Evolutionary conservation across 2,113 vertebrate species (phyloP).

Genomic region (Mirounga angustirostris): DNA sequence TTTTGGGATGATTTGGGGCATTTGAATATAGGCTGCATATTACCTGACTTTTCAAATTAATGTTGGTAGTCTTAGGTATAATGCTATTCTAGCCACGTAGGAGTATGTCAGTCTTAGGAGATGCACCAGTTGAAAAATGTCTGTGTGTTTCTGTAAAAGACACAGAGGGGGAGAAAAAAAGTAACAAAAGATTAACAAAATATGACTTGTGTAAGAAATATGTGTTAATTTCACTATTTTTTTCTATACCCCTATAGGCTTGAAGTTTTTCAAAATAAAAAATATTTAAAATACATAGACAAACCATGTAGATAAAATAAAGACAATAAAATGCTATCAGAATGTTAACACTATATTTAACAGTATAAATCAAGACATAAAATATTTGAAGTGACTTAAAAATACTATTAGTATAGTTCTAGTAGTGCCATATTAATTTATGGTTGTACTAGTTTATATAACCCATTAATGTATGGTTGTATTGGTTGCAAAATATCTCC

Average conservation of each 20-base stretch:
- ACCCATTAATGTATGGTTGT: background rate
- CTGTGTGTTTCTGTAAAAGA: background rate
- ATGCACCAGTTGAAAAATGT: background rate
- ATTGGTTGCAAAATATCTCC: background rate
- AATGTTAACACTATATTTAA: background rate
- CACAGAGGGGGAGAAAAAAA: background rate
- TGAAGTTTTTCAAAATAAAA: background rate
- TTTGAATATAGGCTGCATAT: background rate
- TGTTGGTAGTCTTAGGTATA: background rate
- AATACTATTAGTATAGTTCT: background rate
- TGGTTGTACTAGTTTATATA: background rate
- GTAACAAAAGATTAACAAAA: background rate
- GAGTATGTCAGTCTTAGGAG: background rate
- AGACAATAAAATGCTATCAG: background rate
- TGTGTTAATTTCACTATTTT: background rate
- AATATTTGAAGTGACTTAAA: background rate
- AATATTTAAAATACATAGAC: background rate
- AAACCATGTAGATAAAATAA: background rate
- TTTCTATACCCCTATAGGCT: background rate
- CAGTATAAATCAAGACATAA: background rate
- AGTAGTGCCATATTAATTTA: background rate
- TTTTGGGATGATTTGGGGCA: background rate
- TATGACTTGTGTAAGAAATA: background rate
- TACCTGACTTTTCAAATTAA: background rate
- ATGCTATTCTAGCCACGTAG: background rate